Percentiles rank a stretch among this genome's conserved stretches.
These are phyloP conservation scores for Leucophenga maculata DNA, from an alignment of 2,888 invertebrate species.

Conservation along the genomic window DNA sequence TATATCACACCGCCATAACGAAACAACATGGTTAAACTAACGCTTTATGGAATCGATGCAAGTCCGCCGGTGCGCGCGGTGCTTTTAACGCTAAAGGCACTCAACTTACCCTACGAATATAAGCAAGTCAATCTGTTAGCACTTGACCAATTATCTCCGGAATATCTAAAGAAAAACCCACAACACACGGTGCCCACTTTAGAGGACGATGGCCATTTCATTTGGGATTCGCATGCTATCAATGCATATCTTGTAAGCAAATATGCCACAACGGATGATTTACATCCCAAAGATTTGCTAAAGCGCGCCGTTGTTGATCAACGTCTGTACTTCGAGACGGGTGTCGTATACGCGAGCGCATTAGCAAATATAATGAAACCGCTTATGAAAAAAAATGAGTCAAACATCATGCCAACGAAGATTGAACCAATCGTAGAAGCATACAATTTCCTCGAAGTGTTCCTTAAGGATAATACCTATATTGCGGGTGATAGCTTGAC, in stretches of 20 bases:
- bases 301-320: slow-evolving; percentile 57
- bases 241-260: slow-evolving; percentile 58
- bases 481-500: slow-evolving; percentile 59
- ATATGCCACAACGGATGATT: slow-evolving; percentile 55
- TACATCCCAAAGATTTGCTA: slow-evolving; percentile 62
- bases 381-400: slow-evolving; percentile 9
- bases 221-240: slow-evolving; percentile 68
- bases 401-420: slow-evolving; percentile 32
- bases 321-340: slow-evolving; percentile 47
- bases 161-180: slow-evolving; percentile 60
- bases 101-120: slow-evolving; percentile 76
- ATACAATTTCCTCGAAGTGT: slow-evolving; percentile 56
- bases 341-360: slow-evolving; percentile 44
- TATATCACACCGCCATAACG: neutral
- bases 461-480: slow-evolving; percentile 51
- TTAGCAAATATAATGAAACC: slow-evolving; percentile 25
- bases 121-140: slow-evolving; percentile 43
- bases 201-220: slow-evolving; percentile 53
- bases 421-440: slow-evolving; percentile 42
- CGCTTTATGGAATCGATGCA: slow-evolving; percentile 57
- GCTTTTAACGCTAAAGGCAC: slow-evolving; percentile 76
- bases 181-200: slow-evolving; percentile 63
- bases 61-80: slow-evolving; percentile 79
- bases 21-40: slow-evolving; percentile 5
- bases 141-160: slow-evolving; percentile 48